These are phyloP conservation scores for Melanotaenia pygmaea DNA, from an alignment of 2,797 vertebrate species.

Conservation along the genomic window DNA sequence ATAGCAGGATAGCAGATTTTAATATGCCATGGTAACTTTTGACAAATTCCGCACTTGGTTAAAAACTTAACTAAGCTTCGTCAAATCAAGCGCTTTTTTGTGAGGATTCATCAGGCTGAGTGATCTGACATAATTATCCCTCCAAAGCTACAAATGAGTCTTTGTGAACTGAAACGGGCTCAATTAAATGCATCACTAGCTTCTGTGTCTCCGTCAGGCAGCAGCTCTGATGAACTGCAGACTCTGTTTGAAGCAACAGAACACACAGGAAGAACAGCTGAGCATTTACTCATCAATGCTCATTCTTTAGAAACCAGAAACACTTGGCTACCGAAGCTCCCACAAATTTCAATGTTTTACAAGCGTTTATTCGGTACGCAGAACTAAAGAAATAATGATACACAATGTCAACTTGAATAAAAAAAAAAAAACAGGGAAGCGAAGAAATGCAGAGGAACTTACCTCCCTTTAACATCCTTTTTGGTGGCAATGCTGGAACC, in stretches of 20 bases:
- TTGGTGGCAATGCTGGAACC: slow-evolving; percentile 94
- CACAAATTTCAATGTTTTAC: background rate
- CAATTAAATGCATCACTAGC: slow-evolving; percentile 43
- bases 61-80: background rate
- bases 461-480: slow-evolving; percentile 96
- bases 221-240: slow-evolving; percentile 34
- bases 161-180: slow-evolving; percentile 33
- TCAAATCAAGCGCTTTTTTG: background rate
- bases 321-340: background rate
- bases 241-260: slow-evolving; percentile 10
- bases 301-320: slow-evolving; percentile 7
- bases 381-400: background rate
- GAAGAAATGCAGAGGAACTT: slow-evolving; percentile 31
- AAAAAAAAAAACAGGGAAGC: background rate
- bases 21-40: background rate
- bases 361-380: slow-evolving; percentile 1
- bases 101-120: slow-evolving; percentile 1
- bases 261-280: background rate
- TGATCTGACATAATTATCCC: slow-evolving; percentile 17
- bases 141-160: slow-evolving; percentile 4
- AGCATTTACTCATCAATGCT: slow-evolving; percentile 16
- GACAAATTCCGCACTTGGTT: background rate
- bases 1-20: background rate
- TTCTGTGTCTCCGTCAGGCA: slow-evolving; percentile 33
- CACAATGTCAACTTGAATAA: background rate